Conservation (phyloP, 2,888 invertebrate species). For the Caenorhabditis parvicauda region DNA sequence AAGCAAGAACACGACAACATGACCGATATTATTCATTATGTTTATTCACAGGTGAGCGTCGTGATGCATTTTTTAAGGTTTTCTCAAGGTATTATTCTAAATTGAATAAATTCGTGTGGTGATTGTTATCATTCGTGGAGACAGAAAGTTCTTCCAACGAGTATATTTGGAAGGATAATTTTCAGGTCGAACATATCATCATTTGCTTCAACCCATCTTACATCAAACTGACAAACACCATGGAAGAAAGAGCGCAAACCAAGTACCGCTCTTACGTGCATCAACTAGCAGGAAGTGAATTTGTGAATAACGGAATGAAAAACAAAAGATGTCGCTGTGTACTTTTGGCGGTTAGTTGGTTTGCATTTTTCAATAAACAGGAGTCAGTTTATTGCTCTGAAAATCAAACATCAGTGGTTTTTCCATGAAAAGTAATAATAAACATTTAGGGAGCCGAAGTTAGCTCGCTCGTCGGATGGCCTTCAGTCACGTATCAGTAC, state of each 20-base stretch:
- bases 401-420: too few species aligned
- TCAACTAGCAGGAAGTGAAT: constrained; percentile 8
- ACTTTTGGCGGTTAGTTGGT: constrained; percentile 16
- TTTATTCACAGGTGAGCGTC: constrained; percentile 9
- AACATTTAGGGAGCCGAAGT: not conserved
- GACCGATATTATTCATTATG: constrained; percentile 6
- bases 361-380: not conserved
- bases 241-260: not conserved
- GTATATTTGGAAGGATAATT: constrained; percentile 2
- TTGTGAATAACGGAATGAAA: constrained; percentile 6
- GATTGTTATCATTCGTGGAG: too few species aligned
- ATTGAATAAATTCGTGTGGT: too few species aligned
- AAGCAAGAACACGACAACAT: constrained; percentile 16
- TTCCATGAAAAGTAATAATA: too few species aligned
- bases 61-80: not conserved
- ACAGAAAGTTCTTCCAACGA: too few species aligned
- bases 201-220: constrained; percentile 19
- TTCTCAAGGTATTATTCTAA: too few species aligned
- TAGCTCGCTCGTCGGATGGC: constrained; percentile 10
- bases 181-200: constrained; percentile 18
- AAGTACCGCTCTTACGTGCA: constrained; percentile 8
- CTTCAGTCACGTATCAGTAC: constrained; percentile 14
- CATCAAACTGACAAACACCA: not conserved
- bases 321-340: constrained; percentile 23
- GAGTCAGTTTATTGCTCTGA: not conserved